Base-by-base conservation (phyloP, 1,140 invertebrate species). In the Zaprionus ghesquierei region DNA sequence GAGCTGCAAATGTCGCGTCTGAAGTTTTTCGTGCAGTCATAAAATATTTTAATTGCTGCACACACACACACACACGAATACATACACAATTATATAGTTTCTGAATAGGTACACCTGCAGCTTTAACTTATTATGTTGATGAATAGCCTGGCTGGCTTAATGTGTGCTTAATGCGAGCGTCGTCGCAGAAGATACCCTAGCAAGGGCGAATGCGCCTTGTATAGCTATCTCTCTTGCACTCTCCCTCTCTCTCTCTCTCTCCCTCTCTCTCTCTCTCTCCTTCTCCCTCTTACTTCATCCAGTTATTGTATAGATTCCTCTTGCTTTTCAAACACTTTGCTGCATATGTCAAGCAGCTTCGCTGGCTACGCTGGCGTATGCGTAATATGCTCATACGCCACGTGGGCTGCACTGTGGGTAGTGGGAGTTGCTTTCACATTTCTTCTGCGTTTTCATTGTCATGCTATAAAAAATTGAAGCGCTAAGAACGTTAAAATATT, bases 301-400 rank as follows among this genome's bases (percentile, higher is more conserved):
- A n/a, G n/a, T n/a, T n/a, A n/a, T n/a, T n/a, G n/a, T n/a, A n/a
- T n/a, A n/a, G n/a, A n/a, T n/a, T n/a, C n/a, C n/a, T n/a, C n/a
- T n/a, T n/a, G n/a, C n/a, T n/a, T n/a, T n/a, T n/a, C n/a, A n/a
- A n/a, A n/a, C n/a, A n/a, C n/a, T n/a, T n/a, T n/a, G n/a, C n/a
- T n/a, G n/a, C n/a, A n/a, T n/a, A n/a, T n/a, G n/a, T n/a, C n/a
- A n/a, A n/a, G n/a, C n/a, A n/a, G n/a, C n/a, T n/a, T n/a, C 31
- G 8, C 51, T 13, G 54, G 59, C 59, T 5, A 56, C 31, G 13
- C 8, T 66, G 50, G 63, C 80, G 80, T 84, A 84, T 84, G 64
- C 77, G 68, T 84, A 63, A 69, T 31, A 44, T 76, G 50, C 59
- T 15, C 66, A 84, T 79, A 59, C 64, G 63, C 53, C 66, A 56